Conservation (phyloP, 2,888 invertebrate species). For the Noctua fimbriata region DNA sequence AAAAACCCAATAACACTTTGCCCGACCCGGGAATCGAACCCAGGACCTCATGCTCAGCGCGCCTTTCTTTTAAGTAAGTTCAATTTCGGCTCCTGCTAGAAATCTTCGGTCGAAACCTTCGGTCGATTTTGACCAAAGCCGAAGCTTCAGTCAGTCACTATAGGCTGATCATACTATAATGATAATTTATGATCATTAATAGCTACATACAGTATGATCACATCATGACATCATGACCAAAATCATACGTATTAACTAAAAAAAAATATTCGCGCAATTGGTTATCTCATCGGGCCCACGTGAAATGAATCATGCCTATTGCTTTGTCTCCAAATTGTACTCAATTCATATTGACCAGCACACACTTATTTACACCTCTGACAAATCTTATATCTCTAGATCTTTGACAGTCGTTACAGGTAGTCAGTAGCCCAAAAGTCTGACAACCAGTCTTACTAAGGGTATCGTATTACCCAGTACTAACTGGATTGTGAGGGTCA, state of each 20-base stretch:
- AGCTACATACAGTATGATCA: background rate
- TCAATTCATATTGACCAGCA: background rate
- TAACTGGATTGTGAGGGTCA: background rate
- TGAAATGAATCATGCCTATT: background rate
- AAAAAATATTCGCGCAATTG: background rate
- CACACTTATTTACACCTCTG: background rate
- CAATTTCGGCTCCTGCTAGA: too few species aligned
- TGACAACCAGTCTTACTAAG: too few species aligned
- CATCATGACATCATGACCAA: background rate
- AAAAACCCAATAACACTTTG: too few species aligned
- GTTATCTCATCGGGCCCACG: background rate
- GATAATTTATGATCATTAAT: background rate
- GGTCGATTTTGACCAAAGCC: too few species aligned
- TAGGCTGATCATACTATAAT: background rate
- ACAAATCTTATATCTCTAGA: background rate
- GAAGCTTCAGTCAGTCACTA: background rate
- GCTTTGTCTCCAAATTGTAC: background rate
- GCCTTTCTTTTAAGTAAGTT: too few species aligned
- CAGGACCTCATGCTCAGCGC: too few species aligned
- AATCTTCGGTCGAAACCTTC: too few species aligned
- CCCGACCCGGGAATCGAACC: too few species aligned
- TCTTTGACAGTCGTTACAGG: too few species aligned
- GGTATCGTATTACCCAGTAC: too few species aligned
- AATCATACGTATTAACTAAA: background rate
- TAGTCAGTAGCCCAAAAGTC: too few species aligned